Evolutionary conservation across 2,113 vertebrate genomes (phyloP), one percentile per base, ranked within the genome.

Genomic region (Brevimyrus niger): DNA sequence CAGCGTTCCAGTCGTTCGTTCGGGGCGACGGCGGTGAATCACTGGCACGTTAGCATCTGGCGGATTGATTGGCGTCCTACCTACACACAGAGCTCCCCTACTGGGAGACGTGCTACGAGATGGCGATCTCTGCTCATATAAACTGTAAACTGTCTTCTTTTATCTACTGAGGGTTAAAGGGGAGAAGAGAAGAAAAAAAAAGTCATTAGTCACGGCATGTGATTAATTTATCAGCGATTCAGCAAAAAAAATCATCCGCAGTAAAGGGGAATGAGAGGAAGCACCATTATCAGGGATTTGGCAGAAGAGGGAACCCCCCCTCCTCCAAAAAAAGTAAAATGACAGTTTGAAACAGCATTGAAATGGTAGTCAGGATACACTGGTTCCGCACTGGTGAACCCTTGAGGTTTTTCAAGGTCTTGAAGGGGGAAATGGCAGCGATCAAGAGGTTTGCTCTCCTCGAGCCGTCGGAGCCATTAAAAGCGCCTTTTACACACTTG

Each of bases 401-500:
- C 51, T 42, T 83, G 88, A 27, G 55, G 90, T 82, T 87, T 90
- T 11, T 11, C 85, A 80, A 88, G 88, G 88, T 86, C 50, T 89
- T 90, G 51, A 58, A 35, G 61, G 47, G 85, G 87, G 86, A 87
- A 55, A 47, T 50, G 61, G 88, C 88, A 82, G 89, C 90, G 88
- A 84, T 90, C 89, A 88, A 46, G 53, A 38, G 86, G 69, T 42
- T 86, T 84, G 73, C 65, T 87, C 23, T 87, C 87, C 90, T 86
- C 23, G 76, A 73, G 55, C 82, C 73, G 73, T 91, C 88, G 86
- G 51, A 69, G 50, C 88, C 88, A 83, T 89, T 91, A 88, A 90
- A 73, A 82, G 89, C 76, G 91, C 76, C 53, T 65, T 88, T 92
- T 83, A 88, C 88, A 86, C 86, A 86, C 51, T 87, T 88, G 89